Conservation (phyloP, 2,113 vertebrate genomes). For the Lagopus leucura region DNA sequence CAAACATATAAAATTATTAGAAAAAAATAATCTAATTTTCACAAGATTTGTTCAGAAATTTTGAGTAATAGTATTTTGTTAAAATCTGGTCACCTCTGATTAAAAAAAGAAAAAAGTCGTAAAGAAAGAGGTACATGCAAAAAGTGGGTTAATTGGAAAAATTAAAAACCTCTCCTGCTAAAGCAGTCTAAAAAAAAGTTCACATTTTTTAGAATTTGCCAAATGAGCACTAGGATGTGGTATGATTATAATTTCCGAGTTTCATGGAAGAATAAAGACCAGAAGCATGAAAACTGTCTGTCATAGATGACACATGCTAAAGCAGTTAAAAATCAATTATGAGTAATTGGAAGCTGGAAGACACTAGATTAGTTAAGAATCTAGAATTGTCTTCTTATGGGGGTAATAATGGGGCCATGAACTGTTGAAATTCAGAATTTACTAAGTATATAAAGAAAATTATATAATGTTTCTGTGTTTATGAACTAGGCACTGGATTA, state of each 20-base stretch:
- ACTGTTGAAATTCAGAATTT: background rate
- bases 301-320: background rate
- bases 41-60: background rate
- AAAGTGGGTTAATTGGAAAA: background rate
- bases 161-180: background rate
- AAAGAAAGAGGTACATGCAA: background rate
- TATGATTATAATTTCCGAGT: background rate
- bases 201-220: background rate
- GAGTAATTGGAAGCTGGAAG: background rate
- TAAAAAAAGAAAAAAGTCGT: background rate
- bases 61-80: background rate
- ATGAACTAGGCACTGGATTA: background rate
- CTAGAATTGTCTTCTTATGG: background rate
- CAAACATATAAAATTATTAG: background rate
- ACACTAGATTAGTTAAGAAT: background rate
- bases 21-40: background rate
- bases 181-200: background rate
- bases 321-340: background rate
- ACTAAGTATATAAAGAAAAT: background rate
- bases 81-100: background rate
- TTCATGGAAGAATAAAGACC: background rate
- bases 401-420: background rate
- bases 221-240: background rate
- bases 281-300: background rate
- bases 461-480: background rate